Evolutionary conservation across 2,888 invertebrate species (phyloP).

Genomic region (Caenorhabditis sulstoni): DNA sequence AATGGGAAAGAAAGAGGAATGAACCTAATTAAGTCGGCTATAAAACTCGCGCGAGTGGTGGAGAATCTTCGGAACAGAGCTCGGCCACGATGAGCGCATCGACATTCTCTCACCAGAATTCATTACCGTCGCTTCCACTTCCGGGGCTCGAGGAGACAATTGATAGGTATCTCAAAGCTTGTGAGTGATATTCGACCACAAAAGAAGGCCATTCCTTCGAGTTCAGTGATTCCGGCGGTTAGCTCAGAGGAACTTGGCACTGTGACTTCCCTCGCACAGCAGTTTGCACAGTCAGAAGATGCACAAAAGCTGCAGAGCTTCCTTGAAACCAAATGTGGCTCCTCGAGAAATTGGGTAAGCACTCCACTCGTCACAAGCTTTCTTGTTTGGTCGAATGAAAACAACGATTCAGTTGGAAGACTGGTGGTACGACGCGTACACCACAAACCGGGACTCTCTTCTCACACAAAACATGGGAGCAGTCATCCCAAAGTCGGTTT

Average conservation of each 20-base stretch:
- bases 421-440: conserved; percentile 77
- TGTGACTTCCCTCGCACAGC: conserved; percentile 44
- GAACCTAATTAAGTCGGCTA: conserved; percentile 42
- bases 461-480: conserved; percentile 60
- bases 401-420: conserved; percentile 65
- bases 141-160: conserved; percentile 69
- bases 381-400: neutral
- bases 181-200: conserved; percentile 49
- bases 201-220: neutral
- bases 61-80: neutral
- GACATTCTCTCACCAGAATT: conserved; percentile 51
- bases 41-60: conserved; percentile 23
- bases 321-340: conserved; percentile 44
- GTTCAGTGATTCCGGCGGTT: conserved; percentile 61
- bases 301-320: conserved; percentile 61
- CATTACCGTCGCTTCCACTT: conserved; percentile 63
- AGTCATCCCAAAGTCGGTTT: conserved; percentile 43
- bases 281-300: conserved; percentile 51
- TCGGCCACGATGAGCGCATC: conserved; percentile 5
- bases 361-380: too few relatives aligned
- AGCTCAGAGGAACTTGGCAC: conserved; percentile 45
- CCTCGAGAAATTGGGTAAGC: conserved; percentile 68
- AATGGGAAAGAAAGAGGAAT: neutral
- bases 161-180: conserved; percentile 66
- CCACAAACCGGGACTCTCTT: conserved; percentile 63